Evolutionary conservation across 2,113 vertebrate species (phyloP).

Genomic region (Synchiropus splendidus): DNA sequence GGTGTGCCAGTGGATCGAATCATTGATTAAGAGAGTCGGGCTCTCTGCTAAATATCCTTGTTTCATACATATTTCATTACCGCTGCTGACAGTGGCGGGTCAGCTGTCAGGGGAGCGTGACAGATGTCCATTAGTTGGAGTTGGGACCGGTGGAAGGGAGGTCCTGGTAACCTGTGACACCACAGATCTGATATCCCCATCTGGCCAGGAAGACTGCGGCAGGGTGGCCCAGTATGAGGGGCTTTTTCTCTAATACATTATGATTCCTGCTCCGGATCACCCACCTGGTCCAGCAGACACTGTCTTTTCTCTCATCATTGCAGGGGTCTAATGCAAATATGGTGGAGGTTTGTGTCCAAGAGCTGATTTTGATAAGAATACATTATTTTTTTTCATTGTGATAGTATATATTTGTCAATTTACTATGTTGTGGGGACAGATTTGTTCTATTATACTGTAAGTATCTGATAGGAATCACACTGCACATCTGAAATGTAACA

Average conservation of each 20-base stretch:
- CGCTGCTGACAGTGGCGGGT: conserved; percentile 37
- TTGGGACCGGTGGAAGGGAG: conserved; percentile 39
- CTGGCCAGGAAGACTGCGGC: conserved; percentile 39
- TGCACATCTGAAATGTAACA: too few relatives aligned
- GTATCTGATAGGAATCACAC: too few relatives aligned
- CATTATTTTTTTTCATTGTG: too few relatives aligned
- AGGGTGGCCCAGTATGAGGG: conserved; percentile 18
- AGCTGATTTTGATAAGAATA: too few relatives aligned
- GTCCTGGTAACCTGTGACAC: conserved; percentile 46
- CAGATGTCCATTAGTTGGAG: conserved; percentile 70
- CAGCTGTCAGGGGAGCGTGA: conserved; percentile 58
- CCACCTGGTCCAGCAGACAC: neutral
- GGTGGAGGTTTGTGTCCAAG: too few relatives aligned
- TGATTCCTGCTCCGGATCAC: conserved; percentile 19
- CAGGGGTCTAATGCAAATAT: too few relatives aligned
- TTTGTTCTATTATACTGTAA: too few relatives aligned
- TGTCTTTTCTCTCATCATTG: neutral
- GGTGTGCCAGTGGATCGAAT: conserved; percentile 47
- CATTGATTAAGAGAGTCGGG: conserved; percentile 53
- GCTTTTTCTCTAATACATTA: conserved; percentile 21
- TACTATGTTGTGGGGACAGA: too few relatives aligned
- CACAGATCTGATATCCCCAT: conserved; percentile 56
- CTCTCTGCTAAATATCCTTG: conserved; percentile 46
- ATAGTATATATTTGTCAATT: too few relatives aligned
- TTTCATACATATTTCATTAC: conserved; percentile 72